Evolutionary conservation across 2,797 vertebrate species (phyloP), one percentile per base, ranked within the genome.

Genomic region (Schizopygopsis pylzovi): DNA sequence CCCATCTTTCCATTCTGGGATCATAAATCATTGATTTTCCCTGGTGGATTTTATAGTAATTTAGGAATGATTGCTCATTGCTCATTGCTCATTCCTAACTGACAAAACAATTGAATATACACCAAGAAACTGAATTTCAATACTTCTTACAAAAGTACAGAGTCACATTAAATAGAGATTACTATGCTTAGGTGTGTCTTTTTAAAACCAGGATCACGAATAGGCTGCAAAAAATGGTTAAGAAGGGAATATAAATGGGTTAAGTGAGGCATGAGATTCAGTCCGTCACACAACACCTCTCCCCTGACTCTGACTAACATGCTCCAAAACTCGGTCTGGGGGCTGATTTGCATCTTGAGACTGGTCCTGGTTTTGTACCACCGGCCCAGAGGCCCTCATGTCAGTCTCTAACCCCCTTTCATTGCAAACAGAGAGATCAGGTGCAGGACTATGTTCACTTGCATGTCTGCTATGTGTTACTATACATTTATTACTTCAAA

Each of bases 341-440:
- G 54, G 72, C 59, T 75, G 73, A 79, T 81, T n/a, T 67, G 59
- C 9, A 72, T 71, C 87, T 75, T 45, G 86, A 80, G 86, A 89
- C 33, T 45, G 20, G 49, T 76, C 7, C 37, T 49, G 45, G 54
- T 80, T 75, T 81, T 8, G 18, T 78, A 72, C 76, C 83, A 68
- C 45, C 6, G 1, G 12, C 84, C 41, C 79, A 43, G 47, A 76
- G 65, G 67, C 65, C 76, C 65, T 79, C 25, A 9, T 28, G 82
- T 47, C 76, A 59, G 76, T 79, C 75, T 84, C 49, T 78, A 16
- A 41, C 20, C 28, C 28, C 39, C n/a, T 52, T 84, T 70, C 63
- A 47, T 4, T 70, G 52, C 73, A 79, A 61, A 85, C 25, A 79
- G n/a, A 70, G 39, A 73, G 52, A 65, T 59, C 65, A 71, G 52